phyloP scores from a whole-genome alignment of 2,797 vertebrate genomes.

The Nasua narica region DNA sequence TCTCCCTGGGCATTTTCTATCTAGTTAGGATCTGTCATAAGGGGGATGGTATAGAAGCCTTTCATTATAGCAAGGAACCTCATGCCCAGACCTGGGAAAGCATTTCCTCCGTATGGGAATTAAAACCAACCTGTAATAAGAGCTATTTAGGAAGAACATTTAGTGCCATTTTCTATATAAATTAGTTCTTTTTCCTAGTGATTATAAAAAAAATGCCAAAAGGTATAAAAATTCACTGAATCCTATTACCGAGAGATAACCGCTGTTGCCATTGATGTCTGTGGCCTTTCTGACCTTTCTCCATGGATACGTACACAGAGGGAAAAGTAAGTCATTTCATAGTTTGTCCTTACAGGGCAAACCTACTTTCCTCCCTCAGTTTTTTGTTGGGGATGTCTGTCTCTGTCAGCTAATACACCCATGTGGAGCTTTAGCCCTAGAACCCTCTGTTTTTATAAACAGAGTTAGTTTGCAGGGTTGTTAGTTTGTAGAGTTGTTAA shows the following conservation, averaged over 20 bases:
- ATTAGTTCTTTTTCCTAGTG: background rate
- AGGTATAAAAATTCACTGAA: background rate
- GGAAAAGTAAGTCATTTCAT: background rate
- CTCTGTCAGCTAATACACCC: background rate
- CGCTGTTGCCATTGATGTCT: background rate
- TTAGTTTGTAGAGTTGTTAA: background rate
- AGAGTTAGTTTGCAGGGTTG: background rate
- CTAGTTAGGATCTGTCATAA: background rate
- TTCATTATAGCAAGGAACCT: background rate
- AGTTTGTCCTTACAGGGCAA: fast-evolving
- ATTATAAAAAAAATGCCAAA: background rate
- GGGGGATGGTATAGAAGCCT: background rate
- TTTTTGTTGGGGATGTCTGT: background rate
- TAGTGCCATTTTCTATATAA: background rate
- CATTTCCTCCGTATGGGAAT: background rate
- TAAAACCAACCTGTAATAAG: background rate
- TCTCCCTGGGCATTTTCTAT: background rate
- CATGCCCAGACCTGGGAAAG: background rate
- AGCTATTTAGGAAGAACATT: background rate
- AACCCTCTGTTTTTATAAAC: background rate
- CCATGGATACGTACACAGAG: fast-evolving
- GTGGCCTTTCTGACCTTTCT: background rate
- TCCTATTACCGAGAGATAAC: fast-evolving
- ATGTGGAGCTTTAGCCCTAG: background rate
- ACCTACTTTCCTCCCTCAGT: background rate